A percentile compares a stretch with the other conserved stretches of the same genome.
Conservation (phyloP, 35 echinoderm and acorn worm species). For the Ptychodera flava region DNA sequence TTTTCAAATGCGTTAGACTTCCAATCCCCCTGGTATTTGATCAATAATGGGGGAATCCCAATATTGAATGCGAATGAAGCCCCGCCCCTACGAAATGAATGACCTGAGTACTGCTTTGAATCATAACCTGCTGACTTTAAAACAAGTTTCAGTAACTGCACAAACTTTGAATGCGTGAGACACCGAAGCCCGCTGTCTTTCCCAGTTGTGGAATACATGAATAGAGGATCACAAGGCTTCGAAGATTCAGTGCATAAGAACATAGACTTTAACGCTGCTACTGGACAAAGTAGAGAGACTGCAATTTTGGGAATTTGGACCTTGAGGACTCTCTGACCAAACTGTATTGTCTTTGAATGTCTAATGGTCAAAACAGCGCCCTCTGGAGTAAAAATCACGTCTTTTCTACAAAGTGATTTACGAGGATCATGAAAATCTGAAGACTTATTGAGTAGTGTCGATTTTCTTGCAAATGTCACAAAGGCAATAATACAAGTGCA, state of each 20-base stretch:
- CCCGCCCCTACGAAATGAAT: too few relatives aligned
- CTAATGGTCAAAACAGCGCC: background rate
- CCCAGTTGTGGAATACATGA: background rate
- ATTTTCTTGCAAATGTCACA: background rate
- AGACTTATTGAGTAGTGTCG: background rate
- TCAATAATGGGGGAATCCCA: too few relatives aligned
- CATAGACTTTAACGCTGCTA: background rate
- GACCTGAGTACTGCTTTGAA: too few relatives aligned
- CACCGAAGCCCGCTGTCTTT: background rate
- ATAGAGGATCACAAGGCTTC: background rate
- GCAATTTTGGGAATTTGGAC: background rate
- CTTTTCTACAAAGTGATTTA: background rate
- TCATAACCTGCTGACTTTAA: too few relatives aligned
- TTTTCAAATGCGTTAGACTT: too few relatives aligned
- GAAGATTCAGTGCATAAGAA: background rate
- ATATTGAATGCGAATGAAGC: too few relatives aligned
- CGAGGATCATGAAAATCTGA: background rate
- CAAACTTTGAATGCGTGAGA: background rate
- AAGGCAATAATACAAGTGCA: background rate
- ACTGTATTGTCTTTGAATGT: background rate
- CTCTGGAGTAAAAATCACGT: background rate
- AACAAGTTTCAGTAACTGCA: background rate
- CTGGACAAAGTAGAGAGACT: background rate
- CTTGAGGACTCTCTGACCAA: background rate
- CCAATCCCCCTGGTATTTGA: too few relatives aligned